These are phyloP conservation scores for Onychostoma macrolepis DNA, from an alignment of 2,113 vertebrate species.

Conservation along the genomic window DNA sequence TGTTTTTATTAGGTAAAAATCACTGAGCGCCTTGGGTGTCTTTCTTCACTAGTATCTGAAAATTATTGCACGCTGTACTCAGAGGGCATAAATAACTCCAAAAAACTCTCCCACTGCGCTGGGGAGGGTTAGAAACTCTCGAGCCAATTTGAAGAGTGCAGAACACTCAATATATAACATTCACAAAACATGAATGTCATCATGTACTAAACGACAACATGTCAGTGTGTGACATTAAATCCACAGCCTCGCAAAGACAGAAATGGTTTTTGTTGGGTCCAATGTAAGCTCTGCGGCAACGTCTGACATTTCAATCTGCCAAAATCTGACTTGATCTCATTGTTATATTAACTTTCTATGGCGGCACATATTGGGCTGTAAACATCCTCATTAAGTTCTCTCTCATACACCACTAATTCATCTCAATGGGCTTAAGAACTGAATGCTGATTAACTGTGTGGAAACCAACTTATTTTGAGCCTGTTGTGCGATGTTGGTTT, in stretches of 20 bases:
- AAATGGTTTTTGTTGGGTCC: not conserved
- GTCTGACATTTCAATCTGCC: not conserved
- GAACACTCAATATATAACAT: not conserved
- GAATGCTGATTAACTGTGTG: conserved; percentile 45
- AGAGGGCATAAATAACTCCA: not conserved
- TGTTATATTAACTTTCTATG: conserved; percentile 22
- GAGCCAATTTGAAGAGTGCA: not conserved
- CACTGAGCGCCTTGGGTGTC: conserved; percentile 34
- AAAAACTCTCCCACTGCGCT: not conserved
- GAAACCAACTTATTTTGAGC: conserved; percentile 46
- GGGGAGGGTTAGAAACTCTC: not conserved
- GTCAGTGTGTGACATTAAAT: not conserved
- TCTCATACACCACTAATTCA: conserved; percentile 38
- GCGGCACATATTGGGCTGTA: conserved; percentile 1
- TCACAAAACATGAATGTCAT: not conserved
- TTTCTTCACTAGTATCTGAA: conserved; percentile 35
- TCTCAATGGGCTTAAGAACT: conserved; percentile 42
- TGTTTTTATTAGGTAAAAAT: conserved; percentile 56
- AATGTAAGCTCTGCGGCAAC: not conserved
- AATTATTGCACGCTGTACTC: conserved; percentile 28
- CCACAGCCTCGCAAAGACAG: not conserved
- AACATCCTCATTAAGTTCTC: conserved; percentile 29
- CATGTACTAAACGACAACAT: not conserved
- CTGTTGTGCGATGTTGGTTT: conserved; percentile 40
- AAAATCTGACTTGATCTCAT: not conserved